Evolutionary conservation across 2,113 vertebrate genomes (phyloP).

Genomic region (Scopus umbretta): DNA sequence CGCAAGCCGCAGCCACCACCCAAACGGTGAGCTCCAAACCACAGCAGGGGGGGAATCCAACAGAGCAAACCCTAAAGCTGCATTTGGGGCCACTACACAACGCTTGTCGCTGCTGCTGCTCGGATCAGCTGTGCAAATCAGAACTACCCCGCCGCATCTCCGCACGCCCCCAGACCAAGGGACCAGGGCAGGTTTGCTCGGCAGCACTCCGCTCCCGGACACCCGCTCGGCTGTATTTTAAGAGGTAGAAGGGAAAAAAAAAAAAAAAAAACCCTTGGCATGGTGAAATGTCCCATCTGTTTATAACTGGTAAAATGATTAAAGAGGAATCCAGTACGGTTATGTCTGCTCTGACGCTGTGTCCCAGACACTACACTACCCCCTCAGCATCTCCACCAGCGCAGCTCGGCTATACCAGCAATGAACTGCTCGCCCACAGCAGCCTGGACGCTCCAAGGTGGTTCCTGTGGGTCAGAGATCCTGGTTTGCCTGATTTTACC

Average conservation of each 20-base stretch:
- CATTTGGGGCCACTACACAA: not conserved
- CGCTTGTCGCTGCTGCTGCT: not conserved
- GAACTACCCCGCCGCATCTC: not conserved
- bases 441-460: not conserved
- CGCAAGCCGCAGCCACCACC: not conserved
- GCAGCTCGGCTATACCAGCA: not conserved
- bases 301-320: not conserved
- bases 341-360: not conserved
- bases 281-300: not conserved
- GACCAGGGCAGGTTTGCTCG: not conserved
- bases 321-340: not conserved
- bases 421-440: not conserved
- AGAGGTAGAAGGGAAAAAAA: not conserved
- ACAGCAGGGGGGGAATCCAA: not conserved
- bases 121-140: not conserved
- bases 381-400: not conserved
- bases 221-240: not conserved
- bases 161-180: rapidly evolving
- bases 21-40: rapidly evolving
- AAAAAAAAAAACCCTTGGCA: not conserved
- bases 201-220: not conserved
- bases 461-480: not conserved
- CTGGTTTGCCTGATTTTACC: not conserved
- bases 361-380: not conserved
- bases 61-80: not conserved